Evolutionary conservation across 2,797 vertebrate species (phyloP).

Genomic region (Crax fasciolata): DNA sequence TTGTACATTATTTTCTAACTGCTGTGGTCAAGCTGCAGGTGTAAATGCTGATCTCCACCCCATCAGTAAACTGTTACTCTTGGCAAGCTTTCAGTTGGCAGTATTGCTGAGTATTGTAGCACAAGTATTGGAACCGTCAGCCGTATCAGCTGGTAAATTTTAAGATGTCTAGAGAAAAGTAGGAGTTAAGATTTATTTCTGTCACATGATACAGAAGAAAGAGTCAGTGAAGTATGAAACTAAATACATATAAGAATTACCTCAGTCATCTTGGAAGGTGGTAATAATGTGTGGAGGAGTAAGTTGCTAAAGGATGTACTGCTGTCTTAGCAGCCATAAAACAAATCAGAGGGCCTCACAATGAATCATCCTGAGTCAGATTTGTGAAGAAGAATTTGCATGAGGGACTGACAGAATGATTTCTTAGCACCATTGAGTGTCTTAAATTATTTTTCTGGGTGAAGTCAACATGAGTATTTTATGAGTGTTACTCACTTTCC

Average conservation of each 20-base stretch:
- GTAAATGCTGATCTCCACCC: slow-evolving; percentile 49
- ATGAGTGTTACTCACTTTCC: neutral
- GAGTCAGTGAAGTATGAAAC: neutral
- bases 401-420: neutral
- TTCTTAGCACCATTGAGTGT: neutral
- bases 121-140: slow-evolving; percentile 48
- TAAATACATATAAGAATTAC: neutral
- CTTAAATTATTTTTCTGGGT: neutral
- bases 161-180: slow-evolving; percentile 28
- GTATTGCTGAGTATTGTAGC: neutral
- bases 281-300: neutral
- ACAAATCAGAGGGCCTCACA: neutral
- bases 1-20: neutral
- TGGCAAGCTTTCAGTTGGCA: slow-evolving; percentile 63
- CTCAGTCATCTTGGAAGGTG: neutral
- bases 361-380: neutral
- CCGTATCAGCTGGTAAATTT: slow-evolving; percentile 41
- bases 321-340: neutral
- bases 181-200: slow-evolving; percentile 31
- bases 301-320: neutral
- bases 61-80: neutral
- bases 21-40: neutral
- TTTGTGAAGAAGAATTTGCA: slow-evolving; percentile 9
- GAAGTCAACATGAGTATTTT: neutral
- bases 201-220: neutral